Percentiles rank a stretch among this genome's conserved stretches.
phyloP scores from a whole-genome alignment of 2,797 vertebrate genomes.

The Pachyuromys duprasi region DNA sequence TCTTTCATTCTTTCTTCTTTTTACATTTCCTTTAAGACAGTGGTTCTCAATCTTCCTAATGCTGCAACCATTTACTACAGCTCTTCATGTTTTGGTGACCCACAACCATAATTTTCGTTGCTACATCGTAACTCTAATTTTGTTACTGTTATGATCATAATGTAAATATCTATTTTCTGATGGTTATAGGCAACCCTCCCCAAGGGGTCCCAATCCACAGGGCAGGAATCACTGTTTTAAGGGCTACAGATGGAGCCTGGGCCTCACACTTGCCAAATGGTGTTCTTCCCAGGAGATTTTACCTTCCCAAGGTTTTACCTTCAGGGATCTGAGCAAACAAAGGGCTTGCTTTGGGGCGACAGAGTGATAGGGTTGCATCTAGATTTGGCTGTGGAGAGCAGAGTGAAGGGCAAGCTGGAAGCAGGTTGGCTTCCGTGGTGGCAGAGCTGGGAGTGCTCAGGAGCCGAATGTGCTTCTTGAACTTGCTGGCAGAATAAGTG shows the following conservation, averaged over 20 bases:
- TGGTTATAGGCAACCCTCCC: background rate
- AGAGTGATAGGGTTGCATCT: background rate
- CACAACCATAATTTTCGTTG: background rate
- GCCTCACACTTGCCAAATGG: background rate
- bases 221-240: background rate
- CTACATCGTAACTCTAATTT: background rate
- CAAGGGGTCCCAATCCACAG: background rate
- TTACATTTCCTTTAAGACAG: background rate
- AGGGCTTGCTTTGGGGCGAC: background rate
- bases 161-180: background rate
- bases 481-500: background rate
- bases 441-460: background rate
- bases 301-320: too few species aligned
- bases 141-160: background rate
- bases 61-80: background rate
- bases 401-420: rapidly evolving
- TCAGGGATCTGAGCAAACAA: background rate
- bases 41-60: background rate
- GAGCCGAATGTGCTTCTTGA: background rate
- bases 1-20: background rate
- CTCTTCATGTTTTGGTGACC: background rate
- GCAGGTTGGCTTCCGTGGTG: background rate
- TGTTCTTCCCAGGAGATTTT: background rate
- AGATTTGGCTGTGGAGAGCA: background rate
- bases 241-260: background rate